These are phyloP conservation scores for Oscarella lobularis DNA, from an alignment of 37 sponge, comb jelly and placozoan genomes.

Conservation along the genomic window DNA sequence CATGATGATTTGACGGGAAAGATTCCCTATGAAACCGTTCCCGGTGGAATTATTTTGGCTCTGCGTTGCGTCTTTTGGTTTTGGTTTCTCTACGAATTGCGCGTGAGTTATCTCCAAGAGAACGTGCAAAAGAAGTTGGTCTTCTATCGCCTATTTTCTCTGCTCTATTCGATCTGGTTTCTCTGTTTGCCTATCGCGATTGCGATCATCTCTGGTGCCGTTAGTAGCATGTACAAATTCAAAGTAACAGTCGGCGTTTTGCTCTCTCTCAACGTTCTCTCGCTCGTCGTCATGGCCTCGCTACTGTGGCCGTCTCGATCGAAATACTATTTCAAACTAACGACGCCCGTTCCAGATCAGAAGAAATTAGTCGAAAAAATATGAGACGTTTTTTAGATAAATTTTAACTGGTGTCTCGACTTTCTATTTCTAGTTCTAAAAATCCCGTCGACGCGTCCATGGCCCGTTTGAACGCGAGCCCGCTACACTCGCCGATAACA, in stretches of 20 bases:
- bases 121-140: conserved; percentile 11
- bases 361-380: no score
- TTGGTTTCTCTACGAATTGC: conserved; percentile 39
- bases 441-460: conserved; percentile 24
- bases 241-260: conserved; percentile 1
- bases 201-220: neutral
- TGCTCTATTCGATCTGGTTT: conserved; percentile 45
- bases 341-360: neutral
- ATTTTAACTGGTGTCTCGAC: no score
- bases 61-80: conserved; percentile 25
- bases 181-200: conserved; percentile 38
- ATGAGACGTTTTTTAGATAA: no score
- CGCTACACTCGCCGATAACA: conserved; percentile 22
- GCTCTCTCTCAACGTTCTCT: neutral
- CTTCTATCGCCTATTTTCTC: conserved; percentile 22
- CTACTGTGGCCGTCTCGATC: neutral
- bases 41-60: conserved; percentile 29
- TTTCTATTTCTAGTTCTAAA: conserved; percentile 2
- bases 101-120: conserved; percentile 46
- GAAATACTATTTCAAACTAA: neutral
- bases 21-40: conserved; percentile 25
- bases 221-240: conserved; percentile 15
- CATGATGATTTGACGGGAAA: conserved; percentile 9
- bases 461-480: conserved; percentile 10
- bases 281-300: neutral